phyloP scores from a whole-genome alignment of 2,113 vertebrate genomes.

The Periophthalmus modestus region DNA sequence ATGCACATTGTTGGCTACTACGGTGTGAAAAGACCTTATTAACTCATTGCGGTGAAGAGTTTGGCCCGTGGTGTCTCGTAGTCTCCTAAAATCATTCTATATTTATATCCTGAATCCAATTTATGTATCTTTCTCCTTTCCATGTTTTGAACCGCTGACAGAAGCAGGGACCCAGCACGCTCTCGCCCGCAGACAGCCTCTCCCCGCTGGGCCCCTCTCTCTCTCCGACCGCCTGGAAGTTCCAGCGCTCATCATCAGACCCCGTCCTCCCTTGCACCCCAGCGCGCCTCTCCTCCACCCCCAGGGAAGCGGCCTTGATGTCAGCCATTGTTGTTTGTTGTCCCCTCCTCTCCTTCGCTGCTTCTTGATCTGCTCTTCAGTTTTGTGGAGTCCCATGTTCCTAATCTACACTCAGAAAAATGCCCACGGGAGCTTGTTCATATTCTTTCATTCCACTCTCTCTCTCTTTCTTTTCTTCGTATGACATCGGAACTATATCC shows the following conservation, averaged over 20 bases:
- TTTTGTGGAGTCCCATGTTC: constrained; percentile 51
- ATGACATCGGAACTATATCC: constrained; percentile 71
- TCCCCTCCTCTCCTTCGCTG: constrained; percentile 33
- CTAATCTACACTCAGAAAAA: constrained; percentile 63
- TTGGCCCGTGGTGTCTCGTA: too few relatives aligned
- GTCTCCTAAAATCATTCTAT: too few relatives aligned
- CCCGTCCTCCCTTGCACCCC: constrained; percentile 26
- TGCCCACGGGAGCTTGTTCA: constrained; percentile 69
- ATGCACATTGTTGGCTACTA: too few relatives aligned
- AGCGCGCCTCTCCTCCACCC: constrained; percentile 1
- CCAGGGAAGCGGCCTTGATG: constrained; percentile 56
- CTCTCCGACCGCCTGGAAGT: constrained; percentile 49
- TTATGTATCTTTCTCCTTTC: background rate
- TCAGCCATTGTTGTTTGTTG: constrained; percentile 55
- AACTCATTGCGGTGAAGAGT: too few relatives aligned
- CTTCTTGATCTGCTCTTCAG: constrained; percentile 40
- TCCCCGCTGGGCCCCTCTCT: constrained; percentile 55
- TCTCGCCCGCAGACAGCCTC: constrained; percentile 51
- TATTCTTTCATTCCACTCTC: constrained; percentile 71
- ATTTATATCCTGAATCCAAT: too few relatives aligned
- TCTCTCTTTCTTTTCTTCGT: constrained; percentile 54
- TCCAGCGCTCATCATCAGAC: constrained; percentile 39
- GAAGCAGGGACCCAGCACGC: background rate
- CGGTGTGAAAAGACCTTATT: too few relatives aligned
- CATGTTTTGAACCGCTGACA: background rate